Base-by-base conservation (phyloP, 2,888 invertebrate genomes). In the Barypeithes pellucidus region DNA sequence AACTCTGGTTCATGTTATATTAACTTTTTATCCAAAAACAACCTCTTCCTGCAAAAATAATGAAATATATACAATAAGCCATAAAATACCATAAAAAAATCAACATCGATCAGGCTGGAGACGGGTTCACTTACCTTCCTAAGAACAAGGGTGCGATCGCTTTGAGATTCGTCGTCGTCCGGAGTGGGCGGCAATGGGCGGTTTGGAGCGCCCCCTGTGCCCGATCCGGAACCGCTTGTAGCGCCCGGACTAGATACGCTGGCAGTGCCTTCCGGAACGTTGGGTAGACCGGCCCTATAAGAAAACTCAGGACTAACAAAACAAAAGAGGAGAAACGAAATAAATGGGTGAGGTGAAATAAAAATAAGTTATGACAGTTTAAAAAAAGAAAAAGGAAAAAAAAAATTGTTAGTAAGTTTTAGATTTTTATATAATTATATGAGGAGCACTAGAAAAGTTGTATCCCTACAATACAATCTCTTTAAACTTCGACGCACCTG, bases 121-220 rank as follows among this genome's bases (percentile, higher is more conserved):
- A 22, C 8, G 29, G n/a, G 3, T 45, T 39, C 29, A 68, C 67
- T 65, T 69, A 75, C 75, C 75, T 75, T 90, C 87, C 96, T 93
- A 90, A 96, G 93, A 84, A 97, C 96, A 86, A 97, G 91, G 72
- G 97, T 97, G 83, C 95, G 91, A 86, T 96, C 96, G 69, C 94
- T 93, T 81, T 87, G 87, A 76, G 89, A 88, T 82, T 89, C 90
- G 85, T 95, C 95, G 84, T 97, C 97, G 85, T 96, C 97, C 45
- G 97, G 97, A 65, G 97, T 97, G 62, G 97, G 97, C 69, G 97
- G 97, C 82, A 97, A 89, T 65, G 97, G 97, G 79, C 97, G 91
- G 85, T 96, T 97, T 75, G 97, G 97, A 80, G 96, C 94, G 67
- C 93, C 92, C 72, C 93, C 92, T 78, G 75, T 71, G 11, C 70